A percentile compares a stretch with the other conserved stretches of the same genome.
phyloP scores from a whole-genome alignment of 1,140 invertebrate species.

The Pogonognathellus flavescens region DNA sequence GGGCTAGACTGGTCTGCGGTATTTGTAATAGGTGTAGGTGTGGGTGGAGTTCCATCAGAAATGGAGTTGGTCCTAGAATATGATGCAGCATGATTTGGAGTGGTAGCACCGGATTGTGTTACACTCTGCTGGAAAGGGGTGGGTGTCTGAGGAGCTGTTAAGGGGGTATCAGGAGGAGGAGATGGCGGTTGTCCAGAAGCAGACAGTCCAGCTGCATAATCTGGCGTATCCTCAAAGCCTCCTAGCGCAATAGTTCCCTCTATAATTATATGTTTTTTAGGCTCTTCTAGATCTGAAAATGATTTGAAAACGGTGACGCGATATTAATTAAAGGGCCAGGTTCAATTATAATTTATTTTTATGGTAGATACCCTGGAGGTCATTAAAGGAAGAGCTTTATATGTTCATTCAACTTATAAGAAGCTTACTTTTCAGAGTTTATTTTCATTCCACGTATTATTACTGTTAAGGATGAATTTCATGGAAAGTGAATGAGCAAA shows the following conservation, averaged over 20 bases:
- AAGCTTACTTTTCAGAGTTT: no score
- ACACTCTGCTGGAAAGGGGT: not conserved
- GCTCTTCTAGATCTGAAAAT: conserved; percentile 82
- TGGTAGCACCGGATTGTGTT: not conserved
- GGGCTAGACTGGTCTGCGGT: conserved; percentile 4
- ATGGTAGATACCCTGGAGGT: no score
- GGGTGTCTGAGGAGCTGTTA: conserved; percentile 68
- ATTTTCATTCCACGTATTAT: no score
- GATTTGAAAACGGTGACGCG: not conserved
- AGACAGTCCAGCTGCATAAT: conserved; percentile 83
- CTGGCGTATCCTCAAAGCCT: conserved; percentile 74
- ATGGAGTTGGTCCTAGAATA: conserved; percentile 18
- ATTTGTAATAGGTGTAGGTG: conserved; percentile 32
- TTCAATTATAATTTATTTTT: no score
- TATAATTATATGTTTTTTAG: conserved; percentile 70
- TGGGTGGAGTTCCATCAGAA: conserved; percentile 59
- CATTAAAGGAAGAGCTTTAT: no score
- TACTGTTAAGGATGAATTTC: no score
- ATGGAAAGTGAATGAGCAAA: conserved; percentile 48
- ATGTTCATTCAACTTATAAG: no score
- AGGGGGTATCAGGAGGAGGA: conserved; percentile 69
- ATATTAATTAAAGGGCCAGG: not conserved
- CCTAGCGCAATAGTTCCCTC: conserved; percentile 68
- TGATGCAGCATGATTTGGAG: not conserved
- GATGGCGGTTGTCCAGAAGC: conserved; percentile 69